These are phyloP conservation scores for Heliconius aoede DNA, from an alignment of 2,888 invertebrate genomes.

Conservation along the genomic window DNA sequence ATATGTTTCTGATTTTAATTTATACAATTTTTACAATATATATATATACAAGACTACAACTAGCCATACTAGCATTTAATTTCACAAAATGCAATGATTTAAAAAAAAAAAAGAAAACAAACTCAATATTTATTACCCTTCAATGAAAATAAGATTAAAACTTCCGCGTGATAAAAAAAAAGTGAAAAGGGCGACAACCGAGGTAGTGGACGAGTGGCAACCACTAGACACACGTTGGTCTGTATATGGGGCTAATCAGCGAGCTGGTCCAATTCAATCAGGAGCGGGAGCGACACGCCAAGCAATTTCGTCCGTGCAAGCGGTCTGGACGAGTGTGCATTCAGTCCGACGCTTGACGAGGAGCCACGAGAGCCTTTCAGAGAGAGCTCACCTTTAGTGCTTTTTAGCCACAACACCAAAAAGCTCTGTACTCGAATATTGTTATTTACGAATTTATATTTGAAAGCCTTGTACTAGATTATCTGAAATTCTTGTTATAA, in stretches of 20 bases:
- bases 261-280: slow-evolving; percentile 59
- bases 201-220: slow-evolving; percentile 46
- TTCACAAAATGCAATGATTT: background rate
- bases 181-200: background rate
- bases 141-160: background rate
- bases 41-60: no score
- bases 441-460: background rate
- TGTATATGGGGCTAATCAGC: slow-evolving; percentile 74
- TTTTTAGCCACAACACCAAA: slow-evolving; percentile 59
- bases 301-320: slow-evolving; percentile 74
- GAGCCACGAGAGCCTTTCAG: slow-evolving; percentile 61
- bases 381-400: slow-evolving; percentile 63
- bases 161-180: background rate
- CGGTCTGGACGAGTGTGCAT: slow-evolving; percentile 74
- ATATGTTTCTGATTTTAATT: no score
- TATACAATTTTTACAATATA: no score
- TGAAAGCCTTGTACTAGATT: background rate
- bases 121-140: background rate
- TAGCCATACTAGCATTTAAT: no score
- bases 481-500: background rate
- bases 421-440: slow-evolving; percentile 42
- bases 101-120: background rate
- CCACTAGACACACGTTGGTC: slow-evolving; percentile 70
- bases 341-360: slow-evolving; percentile 70
- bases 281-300: slow-evolving; percentile 77